These are phyloP conservation scores for Mus pahari DNA, from an alignment of 2,113 vertebrate genomes.

Conservation along the genomic window DNA sequence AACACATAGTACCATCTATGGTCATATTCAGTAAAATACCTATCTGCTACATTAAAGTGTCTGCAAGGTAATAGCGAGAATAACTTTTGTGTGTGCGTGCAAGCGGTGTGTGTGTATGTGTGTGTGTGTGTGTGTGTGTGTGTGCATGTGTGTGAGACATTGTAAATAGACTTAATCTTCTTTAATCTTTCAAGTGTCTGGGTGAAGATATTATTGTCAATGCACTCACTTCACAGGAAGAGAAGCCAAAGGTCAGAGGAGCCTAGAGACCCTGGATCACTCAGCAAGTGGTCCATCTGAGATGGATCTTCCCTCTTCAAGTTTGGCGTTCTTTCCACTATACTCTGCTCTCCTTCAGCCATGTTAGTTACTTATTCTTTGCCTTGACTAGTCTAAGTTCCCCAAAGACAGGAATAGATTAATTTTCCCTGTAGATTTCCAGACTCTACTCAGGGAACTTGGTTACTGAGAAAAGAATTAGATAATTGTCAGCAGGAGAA, in stretches of 20 bases:
- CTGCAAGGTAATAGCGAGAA: background rate
- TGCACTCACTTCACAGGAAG: conserved; percentile 9
- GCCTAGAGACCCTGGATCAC: background rate
- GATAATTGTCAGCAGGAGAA: conserved; percentile 72
- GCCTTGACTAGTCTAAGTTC: conserved; percentile 51
- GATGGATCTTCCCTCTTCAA: background rate
- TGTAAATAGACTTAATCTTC: background rate
- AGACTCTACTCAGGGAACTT: conserved; percentile 66
- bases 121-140: background rate
- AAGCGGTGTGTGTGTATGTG: background rate
- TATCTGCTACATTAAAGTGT: background rate
- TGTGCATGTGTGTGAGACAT: background rate
- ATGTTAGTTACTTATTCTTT: conserved; percentile 50
- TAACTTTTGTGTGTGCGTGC: background rate
- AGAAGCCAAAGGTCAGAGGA: background rate
- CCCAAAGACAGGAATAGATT: conserved; percentile 72
- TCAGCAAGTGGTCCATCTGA: background rate
- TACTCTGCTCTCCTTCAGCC: background rate
- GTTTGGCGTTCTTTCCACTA: background rate
- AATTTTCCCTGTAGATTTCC: conserved; percentile 63
- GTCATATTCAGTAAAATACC: background rate
- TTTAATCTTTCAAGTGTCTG: background rate
- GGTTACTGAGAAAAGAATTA: conserved; percentile 77
- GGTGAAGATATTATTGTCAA: background rate
- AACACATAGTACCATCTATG: background rate